A percentile compares a stretch with the other conserved stretches of the same genome.
phyloP scores from a whole-genome alignment of 2,797 vertebrate species.

The Pseudomugil gertrudae region DNA sequence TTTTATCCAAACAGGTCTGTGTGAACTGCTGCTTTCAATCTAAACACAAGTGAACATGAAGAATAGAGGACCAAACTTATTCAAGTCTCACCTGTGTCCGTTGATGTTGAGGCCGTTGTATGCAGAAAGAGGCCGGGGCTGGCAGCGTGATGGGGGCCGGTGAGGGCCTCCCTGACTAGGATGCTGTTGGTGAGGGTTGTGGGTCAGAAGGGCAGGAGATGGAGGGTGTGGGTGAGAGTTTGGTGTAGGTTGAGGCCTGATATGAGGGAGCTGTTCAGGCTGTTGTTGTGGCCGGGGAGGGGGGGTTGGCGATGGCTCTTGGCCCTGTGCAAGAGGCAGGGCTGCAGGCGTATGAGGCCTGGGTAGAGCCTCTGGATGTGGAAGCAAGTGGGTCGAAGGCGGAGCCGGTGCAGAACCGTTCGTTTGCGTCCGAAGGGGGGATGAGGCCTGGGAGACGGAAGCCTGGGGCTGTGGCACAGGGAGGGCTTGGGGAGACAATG shows the following conservation, averaged over 20 bases:
- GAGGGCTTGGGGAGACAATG: conserved; percentile 68
- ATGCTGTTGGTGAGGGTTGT: conserved; percentile 78
- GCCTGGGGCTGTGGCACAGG: conserved; percentile 50
- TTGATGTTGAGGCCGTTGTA: conserved; percentile 93
- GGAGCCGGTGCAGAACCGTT: conserved; percentile 73
- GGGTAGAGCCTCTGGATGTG: conserved; percentile 70
- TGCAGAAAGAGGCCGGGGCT: conserved; percentile 85
- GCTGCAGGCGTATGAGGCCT: conserved; percentile 75
- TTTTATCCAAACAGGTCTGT: conserved; percentile 13
- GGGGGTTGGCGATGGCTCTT: conserved; percentile 74
- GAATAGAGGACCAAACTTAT: not conserved
- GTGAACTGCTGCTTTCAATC: conserved; percentile 16
- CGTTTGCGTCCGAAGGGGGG: conserved; percentile 72
- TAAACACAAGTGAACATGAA: conserved; percentile 12
- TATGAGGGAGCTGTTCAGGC: conserved; percentile 75
- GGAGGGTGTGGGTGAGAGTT: conserved; percentile 78
- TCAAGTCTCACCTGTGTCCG: conserved; percentile 88
- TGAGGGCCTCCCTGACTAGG: conserved; percentile 85
- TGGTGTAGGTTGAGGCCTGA: conserved; percentile 70
- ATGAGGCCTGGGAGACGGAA: conserved; percentile 56
- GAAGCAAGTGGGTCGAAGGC: conserved; percentile 76
- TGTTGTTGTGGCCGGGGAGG: conserved; percentile 68
- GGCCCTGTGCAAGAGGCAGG: conserved; percentile 77
- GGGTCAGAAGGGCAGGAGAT: conserved; percentile 81
- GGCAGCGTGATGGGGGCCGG: conserved; percentile 85